phyloP scores from a whole-genome alignment of 2,888 invertebrate species.

The Yponomeuta plumbellus region DNA sequence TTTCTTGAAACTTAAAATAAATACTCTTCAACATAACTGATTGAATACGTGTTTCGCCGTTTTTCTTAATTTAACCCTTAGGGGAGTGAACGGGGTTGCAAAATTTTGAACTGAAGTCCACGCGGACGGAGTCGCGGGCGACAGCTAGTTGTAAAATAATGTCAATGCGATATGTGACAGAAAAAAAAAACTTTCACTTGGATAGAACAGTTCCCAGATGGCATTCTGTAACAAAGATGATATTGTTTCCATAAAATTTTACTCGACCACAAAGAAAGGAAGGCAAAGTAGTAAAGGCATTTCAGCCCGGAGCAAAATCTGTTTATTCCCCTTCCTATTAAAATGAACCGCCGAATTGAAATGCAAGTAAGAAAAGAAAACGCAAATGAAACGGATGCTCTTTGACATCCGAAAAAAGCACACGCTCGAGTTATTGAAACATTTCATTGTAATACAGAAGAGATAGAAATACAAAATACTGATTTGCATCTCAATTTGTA shows the following conservation, averaged over 20 bases:
- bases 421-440: slow-evolving; percentile 41
- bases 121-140: too few species aligned
- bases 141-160: too few species aligned
- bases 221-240: background rate
- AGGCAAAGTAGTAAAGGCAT: background rate
- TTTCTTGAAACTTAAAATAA: too few species aligned
- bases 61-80: too few species aligned
- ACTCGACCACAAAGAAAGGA: background rate
- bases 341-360: slow-evolving; percentile 8
- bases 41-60: too few species aligned
- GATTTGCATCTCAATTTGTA: background rate
- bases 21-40: too few species aligned
- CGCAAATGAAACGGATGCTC: slow-evolving; percentile 14
- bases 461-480: slow-evolving; percentile 15
- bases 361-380: slow-evolving; percentile 9
- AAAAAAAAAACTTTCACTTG: too few species aligned
- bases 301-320: background rate
- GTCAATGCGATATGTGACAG: too few species aligned
- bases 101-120: too few species aligned
- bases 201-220: too few species aligned
- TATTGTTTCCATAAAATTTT: background rate
- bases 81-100: too few species aligned
- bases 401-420: slow-evolving; percentile 21
- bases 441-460: slow-evolving; percentile 28
- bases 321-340: slow-evolving; percentile 2